Evolutionary conservation across 2,797 vertebrate genomes (phyloP).

Genomic region (Balearica regulorum): DNA sequence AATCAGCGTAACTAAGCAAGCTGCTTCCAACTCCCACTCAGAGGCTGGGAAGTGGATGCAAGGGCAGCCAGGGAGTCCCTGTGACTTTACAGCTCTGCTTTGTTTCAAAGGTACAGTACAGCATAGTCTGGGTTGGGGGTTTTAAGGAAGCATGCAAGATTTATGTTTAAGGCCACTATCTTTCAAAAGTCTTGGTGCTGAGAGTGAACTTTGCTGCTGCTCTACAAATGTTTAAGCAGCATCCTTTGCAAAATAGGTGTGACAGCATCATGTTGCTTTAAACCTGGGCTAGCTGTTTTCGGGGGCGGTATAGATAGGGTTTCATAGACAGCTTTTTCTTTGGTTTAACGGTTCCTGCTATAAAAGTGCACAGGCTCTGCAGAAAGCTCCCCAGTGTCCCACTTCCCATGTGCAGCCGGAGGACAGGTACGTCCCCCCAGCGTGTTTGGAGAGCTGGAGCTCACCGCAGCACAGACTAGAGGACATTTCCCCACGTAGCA

Average conservation of each 20-base stretch:
- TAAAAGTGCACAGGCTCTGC: not conserved
- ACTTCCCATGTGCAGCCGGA: not conserved
- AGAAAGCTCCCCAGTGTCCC: not conserved
- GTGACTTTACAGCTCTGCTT: not conserved
- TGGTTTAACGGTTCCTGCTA: not conserved
- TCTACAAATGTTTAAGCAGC: not conserved
- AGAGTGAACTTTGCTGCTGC: not conserved
- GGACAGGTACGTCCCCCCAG: not conserved
- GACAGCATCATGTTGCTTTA: not conserved
- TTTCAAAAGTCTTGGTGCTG: not conserved
- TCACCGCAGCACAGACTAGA: fast-evolving
- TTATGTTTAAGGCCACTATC: not conserved
- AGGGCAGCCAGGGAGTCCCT: no score
- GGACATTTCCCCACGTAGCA: not conserved
- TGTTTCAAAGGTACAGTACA: not conserved
- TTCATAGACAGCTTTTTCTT: not conserved
- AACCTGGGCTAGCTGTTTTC: fast-evolving
- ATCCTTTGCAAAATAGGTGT: not conserved
- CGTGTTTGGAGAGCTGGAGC: not conserved
- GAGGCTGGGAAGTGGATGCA: not conserved
- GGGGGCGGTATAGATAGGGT: not conserved
- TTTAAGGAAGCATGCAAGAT: not conserved
- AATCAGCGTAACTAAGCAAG: not conserved
- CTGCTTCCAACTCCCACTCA: not conserved
- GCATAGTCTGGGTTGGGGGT: not conserved